Evolutionary conservation across 2,797 vertebrate species (phyloP), one percentile per base, ranked within the genome.

Genomic region (Poecilia picta): DNA sequence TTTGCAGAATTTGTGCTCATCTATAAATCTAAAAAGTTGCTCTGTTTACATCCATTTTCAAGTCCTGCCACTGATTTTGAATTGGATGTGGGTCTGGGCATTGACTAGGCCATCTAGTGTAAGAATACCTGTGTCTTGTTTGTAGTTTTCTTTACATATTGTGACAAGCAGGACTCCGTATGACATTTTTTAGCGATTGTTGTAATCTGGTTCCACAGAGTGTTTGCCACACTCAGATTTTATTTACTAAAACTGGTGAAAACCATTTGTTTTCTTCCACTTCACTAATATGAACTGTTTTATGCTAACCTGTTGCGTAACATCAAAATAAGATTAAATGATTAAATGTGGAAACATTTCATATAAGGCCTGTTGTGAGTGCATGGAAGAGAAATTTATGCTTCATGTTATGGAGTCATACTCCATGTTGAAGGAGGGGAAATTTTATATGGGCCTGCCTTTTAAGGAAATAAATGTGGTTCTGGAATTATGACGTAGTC

Each of bases 401-500:
- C 20, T 68, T 72, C 11, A 33, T 39, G 25, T 45, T 25, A 2
- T 76, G 68, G 47, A 68, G 43, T 55, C 72, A 8, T 83, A 15
- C 3, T 76, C 79, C 81, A 64, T 59, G 41, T 62, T 72, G 72
- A 23, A 59, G 70, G 79, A 78, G 80, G 76, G 76, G 15, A 43
- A 25, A 70, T 59, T 59, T 57, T 49, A 46, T 11, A 41, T 39
- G 62, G 68, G 12, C 45, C 90, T 86, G 72, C 94, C 94, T 92
- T 94, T 89, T 93, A 94, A 92, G 94, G 94, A 89, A 86, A 92
- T 85, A 87, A 89, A 92, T 94, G 90, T 85, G 57, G 74, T 79
- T 87, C 79, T 70, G 18, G 62, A 51, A 74, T 73, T 73, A 77
- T 93, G 91, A 92, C 88, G 87, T 75, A 88, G 39, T 36, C 41